phyloP scores from a whole-genome alignment of 2,888 invertebrate genomes.

The Julus scandinavius region DNA sequence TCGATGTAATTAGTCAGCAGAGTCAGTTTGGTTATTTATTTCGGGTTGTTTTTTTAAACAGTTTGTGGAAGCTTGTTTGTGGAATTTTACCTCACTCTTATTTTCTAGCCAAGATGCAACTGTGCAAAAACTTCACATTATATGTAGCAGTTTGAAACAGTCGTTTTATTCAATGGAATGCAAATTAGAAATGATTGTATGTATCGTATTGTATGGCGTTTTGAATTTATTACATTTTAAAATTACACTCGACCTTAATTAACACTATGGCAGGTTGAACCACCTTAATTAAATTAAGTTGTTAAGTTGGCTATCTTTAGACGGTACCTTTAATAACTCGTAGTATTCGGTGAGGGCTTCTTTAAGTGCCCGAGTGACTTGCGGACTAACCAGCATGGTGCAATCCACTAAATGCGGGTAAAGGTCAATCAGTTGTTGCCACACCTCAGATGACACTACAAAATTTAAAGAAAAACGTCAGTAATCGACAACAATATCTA shows the following conservation, averaged over 20 bases:
- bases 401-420: slow-evolving; percentile 91
- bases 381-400: slow-evolving; percentile 81
- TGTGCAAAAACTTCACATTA: not conserved
- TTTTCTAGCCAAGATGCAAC: too few relatives aligned
- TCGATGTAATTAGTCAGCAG: not conserved
- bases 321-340: slow-evolving; percentile 72
- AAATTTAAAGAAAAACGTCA: not conserved
- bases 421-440: slow-evolving; percentile 91
- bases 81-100: too few relatives aligned
- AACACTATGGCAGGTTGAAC: not conserved
- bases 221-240: slow-evolving; percentile 5
- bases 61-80: too few relatives aligned
- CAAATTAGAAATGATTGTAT: not conserved
- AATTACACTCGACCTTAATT: slow-evolving; percentile 15
- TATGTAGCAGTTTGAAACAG: not conserved
- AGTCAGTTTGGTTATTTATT: not conserved
- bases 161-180: slow-evolving; percentile 10
- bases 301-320: slow-evolving; percentile 42
- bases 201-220: not conserved
- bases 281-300: slow-evolving; percentile 8
- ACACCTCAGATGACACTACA: slow-evolving; percentile 85
- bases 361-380: slow-evolving; percentile 81
- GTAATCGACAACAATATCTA: not conserved
- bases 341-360: slow-evolving; percentile 90
- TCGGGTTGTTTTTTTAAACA: too few relatives aligned